Base-by-base conservation (phyloP, 2,888 invertebrate species). In the Pollenia griseotomentosa region DNA sequence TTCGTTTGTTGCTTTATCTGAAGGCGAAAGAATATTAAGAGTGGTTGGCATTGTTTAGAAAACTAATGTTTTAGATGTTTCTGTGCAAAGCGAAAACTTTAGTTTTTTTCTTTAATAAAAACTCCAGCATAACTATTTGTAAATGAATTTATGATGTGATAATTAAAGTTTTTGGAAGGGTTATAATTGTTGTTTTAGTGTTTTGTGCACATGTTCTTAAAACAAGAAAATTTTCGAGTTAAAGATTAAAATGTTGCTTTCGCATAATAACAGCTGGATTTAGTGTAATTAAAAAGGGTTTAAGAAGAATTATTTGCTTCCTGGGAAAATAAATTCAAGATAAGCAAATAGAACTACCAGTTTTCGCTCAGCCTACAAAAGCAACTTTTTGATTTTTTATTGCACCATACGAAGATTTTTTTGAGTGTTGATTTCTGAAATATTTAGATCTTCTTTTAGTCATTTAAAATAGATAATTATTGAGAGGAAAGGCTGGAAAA, bases 111-210 rank as follows among this genome's bases (percentile, higher is more conserved):
- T 75, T 63, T 71, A 53, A 70, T 46, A 70, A 61, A 75, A 80
- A 81, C 61, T 53, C 46, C 61, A 73, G 48, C 71, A 48, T 73
- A 33, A 33, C 33, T 33, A 70, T 68, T 81, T 87, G 61, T 57
- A 81, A 77, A 81, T 73, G 65, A 87, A 73, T 87, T 84, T 82
- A 84, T 82, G 87, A 84, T 74, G 87, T 87, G 81, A 84, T 87
- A 83, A 81, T 78, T 87, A 83, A 68, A 75, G 68, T 40, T 65
- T 79, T 63, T 59, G 16, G 68, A 71, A 55, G 71, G 40, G 9
- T 83, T 79, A 61, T 10, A 79, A 40, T 75, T 65, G 65, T 68
- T 83, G 33, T 82, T 46, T 57, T 71, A 51, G 40, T 75, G 33
- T 51, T 74, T 33, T 46, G 53, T 65, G 16, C 10, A 19, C 70